Conservation (phyloP, 2,888 invertebrate species). For the Trisateles emortualis region DNA sequence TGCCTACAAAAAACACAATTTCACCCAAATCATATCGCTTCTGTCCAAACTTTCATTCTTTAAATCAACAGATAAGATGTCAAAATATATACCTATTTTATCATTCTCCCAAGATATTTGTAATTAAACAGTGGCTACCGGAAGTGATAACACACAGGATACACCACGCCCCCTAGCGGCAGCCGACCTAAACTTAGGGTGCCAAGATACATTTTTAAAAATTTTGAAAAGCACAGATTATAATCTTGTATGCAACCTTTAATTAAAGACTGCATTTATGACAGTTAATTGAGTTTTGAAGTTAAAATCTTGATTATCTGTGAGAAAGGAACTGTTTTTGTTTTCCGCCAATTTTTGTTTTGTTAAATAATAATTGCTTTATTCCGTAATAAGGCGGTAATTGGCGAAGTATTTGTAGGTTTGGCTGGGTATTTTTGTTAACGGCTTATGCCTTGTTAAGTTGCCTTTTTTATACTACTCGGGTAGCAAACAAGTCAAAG, state of each 20-base stretch:
- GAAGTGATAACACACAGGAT: constrained; percentile 66
- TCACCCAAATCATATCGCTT: constrained; percentile 31
- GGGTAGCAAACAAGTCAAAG: too few species aligned
- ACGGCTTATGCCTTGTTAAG: too few species aligned
- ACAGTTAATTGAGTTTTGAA: constrained; percentile 39
- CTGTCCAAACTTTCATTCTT: constrained; percentile 43
- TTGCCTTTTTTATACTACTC: too few species aligned
- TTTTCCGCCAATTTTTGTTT: constrained; percentile 2
- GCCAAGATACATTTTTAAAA: constrained; percentile 27
- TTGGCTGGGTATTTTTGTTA: not conserved
- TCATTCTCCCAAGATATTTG: constrained; percentile 50
- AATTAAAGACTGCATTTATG: constrained; percentile 47
- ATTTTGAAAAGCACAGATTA: constrained; percentile 32
- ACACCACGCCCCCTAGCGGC: constrained; percentile 55
- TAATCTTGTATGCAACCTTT: constrained; percentile 39
- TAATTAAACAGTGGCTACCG: constrained; percentile 64
- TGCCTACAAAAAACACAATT: constrained; percentile 10
- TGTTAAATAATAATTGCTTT: not conserved
- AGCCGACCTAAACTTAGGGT: constrained; percentile 33
- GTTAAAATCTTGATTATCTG: constrained; percentile 23
- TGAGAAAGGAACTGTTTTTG: constrained; percentile 17
- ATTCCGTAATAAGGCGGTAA: not conserved
- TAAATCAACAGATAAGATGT: constrained; percentile 46
- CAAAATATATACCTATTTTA: constrained; percentile 55
- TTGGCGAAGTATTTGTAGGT: not conserved